Evolutionary conservation across 1,140 invertebrate genomes (phyloP).

Genomic region (Gryon sp.): DNA sequence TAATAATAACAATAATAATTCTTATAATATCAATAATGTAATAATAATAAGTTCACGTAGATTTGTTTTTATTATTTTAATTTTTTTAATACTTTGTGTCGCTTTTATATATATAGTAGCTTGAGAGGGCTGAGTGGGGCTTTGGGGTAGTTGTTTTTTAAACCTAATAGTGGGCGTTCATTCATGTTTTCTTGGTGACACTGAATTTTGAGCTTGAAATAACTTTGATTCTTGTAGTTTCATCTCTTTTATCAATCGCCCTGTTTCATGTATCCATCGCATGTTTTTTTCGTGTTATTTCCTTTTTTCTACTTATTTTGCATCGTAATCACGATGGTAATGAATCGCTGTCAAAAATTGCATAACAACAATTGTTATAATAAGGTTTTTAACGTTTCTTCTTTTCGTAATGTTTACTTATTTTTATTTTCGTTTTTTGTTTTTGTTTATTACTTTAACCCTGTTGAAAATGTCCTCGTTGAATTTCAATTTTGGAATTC

Average conservation of each 20-base stretch:
- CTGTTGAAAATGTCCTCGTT: slow-evolving; percentile 33
- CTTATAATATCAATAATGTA: slow-evolving; percentile 61
- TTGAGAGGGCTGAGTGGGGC: slow-evolving; percentile 63
- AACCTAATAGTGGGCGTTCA: slow-evolving; percentile 57
- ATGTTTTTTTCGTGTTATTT: slow-evolving; percentile 39
- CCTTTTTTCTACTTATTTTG: slow-evolving; percentile 16
- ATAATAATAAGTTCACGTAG: slow-evolving; percentile 66
- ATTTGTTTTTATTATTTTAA: slow-evolving; percentile 53
- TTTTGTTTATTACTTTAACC: no score
- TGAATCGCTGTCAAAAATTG: slow-evolving; percentile 56
- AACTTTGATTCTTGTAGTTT: slow-evolving; percentile 53
- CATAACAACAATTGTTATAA: slow-evolving; percentile 44
- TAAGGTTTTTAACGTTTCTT: slow-evolving; percentile 14
- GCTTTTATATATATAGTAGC: slow-evolving; percentile 65
- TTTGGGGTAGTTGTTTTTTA: slow-evolving; percentile 59
- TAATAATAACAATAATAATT: slow-evolving; percentile 61
- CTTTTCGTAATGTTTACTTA: slow-evolving; percentile 18
- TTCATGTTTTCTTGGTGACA: slow-evolving; percentile 49
- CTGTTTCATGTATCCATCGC: slow-evolving; percentile 40
- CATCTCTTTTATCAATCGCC: slow-evolving; percentile 30
- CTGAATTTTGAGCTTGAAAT: slow-evolving; percentile 62
- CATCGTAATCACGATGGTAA: slow-evolving; percentile 32
- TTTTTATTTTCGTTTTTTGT: no score
- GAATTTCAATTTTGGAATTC: slow-evolving; percentile 45
- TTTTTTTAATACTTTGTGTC: slow-evolving; percentile 63